phyloP scores from a whole-genome alignment of 2,113 vertebrate species.

The Phylloscopus whistleri region DNA sequence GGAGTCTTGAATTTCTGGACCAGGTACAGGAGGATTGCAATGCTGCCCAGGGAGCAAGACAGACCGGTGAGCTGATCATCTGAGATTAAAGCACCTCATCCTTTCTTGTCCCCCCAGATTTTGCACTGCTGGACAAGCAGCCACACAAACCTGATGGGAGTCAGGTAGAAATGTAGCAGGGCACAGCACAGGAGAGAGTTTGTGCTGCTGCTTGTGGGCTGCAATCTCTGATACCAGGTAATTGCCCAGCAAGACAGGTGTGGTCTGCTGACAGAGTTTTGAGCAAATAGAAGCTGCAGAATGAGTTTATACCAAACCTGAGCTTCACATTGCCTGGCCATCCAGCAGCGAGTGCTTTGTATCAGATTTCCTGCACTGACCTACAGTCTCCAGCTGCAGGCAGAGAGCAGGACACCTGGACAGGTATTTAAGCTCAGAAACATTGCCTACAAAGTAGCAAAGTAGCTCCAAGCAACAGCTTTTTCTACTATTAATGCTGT shows the following conservation, averaged over 20 bases:
- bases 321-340: background rate
- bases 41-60: slow-evolving; percentile 41
- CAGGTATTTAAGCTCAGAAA: background rate
- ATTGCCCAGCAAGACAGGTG: background rate
- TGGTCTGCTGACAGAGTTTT: background rate
- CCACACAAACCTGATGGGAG: background rate
- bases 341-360: background rate
- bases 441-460: background rate
- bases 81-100: background rate
- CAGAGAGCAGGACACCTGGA: background rate
- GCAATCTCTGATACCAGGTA: fast-evolving
- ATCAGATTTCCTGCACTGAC: background rate
- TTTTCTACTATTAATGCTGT: background rate
- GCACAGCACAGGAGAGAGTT: background rate
- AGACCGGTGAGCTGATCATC: fast-evolving
- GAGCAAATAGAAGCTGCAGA: background rate
- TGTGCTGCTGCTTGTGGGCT: background rate
- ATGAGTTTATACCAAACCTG: background rate
- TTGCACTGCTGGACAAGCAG: background rate
- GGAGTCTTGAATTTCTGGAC: slow-evolving; percentile 72
- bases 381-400: background rate
- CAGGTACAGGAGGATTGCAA: slow-evolving; percentile 77
- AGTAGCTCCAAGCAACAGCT: background rate
- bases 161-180: background rate
- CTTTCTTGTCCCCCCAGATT: background rate